Evolutionary conservation across 2,797 vertebrate species (phyloP).

Genomic region (Danio choprae): DNA sequence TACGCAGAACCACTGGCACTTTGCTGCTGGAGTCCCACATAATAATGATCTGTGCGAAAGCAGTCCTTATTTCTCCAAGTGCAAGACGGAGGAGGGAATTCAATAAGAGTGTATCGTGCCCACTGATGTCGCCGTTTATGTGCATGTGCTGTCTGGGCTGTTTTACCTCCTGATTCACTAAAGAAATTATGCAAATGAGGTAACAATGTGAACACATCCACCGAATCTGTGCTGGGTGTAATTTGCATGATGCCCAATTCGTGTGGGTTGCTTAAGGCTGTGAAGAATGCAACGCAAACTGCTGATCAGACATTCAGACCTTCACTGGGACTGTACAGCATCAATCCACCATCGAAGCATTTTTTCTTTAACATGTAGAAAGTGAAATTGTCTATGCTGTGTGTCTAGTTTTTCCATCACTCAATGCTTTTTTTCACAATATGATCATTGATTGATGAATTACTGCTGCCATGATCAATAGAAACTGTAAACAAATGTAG

Average conservation of each 20-base stretch:
- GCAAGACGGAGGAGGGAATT: constrained; percentile 62
- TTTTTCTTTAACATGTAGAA: constrained; percentile 13
- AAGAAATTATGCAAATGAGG: constrained; percentile 25
- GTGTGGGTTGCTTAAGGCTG: neutral
- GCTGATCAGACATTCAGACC: neutral
- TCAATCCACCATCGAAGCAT: neutral
- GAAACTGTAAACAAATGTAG: neutral
- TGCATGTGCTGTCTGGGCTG: neutral
- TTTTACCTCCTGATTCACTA: neutral
- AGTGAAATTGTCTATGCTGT: neutral
- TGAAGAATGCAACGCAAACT: neutral
- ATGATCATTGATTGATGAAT: constrained; percentile 1
- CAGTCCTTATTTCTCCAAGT: constrained; percentile 60
- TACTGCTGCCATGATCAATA: neutral
- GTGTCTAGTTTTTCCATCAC: neutral
- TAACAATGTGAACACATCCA: neutral
- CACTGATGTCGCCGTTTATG: constrained; percentile 1
- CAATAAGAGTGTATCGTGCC: neutral
- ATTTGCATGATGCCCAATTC: constrained; percentile 5
- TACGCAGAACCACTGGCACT: constrained; percentile 65
- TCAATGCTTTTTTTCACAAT: neutral
- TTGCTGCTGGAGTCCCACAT: constrained; percentile 66
- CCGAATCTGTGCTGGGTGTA: constrained; percentile 53
- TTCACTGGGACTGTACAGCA: neutral
- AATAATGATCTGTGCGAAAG: constrained; percentile 73